These are phyloP conservation scores for Philonicus albiceps DNA, from an alignment of 2,888 invertebrate species.

Conservation along the genomic window DNA sequence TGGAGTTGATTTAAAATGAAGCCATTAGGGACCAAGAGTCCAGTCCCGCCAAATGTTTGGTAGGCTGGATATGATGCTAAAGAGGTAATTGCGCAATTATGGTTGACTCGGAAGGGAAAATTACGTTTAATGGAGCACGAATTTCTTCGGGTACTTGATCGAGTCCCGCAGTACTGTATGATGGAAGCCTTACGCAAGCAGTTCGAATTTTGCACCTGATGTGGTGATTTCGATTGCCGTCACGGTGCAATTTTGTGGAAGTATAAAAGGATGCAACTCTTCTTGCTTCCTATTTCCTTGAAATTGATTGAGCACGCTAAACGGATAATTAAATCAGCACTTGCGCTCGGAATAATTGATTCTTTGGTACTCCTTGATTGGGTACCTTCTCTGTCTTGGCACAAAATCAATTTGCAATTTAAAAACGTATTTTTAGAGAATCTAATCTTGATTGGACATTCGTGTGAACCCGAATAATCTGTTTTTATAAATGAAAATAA, in stretches of 20 bases:
- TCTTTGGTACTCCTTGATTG: background rate
- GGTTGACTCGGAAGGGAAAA: slow-evolving; percentile 7
- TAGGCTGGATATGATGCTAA: slow-evolving; percentile 26
- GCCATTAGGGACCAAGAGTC: background rate
- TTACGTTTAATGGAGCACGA: slow-evolving; percentile 5
- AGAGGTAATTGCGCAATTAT: slow-evolving; percentile 45
- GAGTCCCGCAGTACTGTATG: background rate
- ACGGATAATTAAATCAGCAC: background rate
- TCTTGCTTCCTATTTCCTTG: background rate
- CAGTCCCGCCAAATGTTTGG: background rate
- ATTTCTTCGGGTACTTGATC: background rate
- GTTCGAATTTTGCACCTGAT: background rate
- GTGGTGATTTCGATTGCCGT: background rate
- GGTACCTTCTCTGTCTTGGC: background rate
- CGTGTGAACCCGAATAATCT: background rate
- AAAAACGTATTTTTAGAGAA: background rate
- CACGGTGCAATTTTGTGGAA: background rate
- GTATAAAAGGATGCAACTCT: background rate
- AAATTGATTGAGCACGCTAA: background rate
- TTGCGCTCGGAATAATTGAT: background rate
- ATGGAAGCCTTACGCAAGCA: background rate
- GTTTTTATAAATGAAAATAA: background rate
- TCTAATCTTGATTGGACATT: background rate
- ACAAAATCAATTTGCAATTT: background rate
- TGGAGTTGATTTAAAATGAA: background rate